Base-by-base conservation (phyloP, 2,113 vertebrate genomes). In the Hippocampus mohnikei region DNA sequence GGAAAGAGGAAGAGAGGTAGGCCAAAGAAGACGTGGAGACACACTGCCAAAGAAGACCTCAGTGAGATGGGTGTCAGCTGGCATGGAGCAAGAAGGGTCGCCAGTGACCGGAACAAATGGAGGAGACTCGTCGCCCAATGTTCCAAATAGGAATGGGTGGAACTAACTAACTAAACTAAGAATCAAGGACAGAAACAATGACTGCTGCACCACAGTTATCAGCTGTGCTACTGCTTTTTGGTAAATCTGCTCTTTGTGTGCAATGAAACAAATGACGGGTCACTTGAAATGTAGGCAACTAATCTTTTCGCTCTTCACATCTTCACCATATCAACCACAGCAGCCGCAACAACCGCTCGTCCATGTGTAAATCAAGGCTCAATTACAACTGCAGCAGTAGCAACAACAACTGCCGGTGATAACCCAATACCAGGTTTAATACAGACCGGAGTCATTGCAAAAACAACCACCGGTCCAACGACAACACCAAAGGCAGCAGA, bases 221-320 rank as follows among this genome's bases (percentile, higher is more conserved):
- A 33, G n/a, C 53, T 62, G 41, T 62, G 8, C 41, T 79, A 3
- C 58, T 71, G n/a, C 8, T 63, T 12, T 50, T 7, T 18, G 64
- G 77, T 78, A 74, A 74, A 58, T 64, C 5, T 40, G 3, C 27
- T 5, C 52, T 64, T 64, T 23, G 18, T 64, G 61, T 64, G 20
- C 11, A 12, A 64, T 12, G n/a, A 64, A 23, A 0, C 10, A 23
- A 21, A 10, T 23, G 37, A 21, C 8, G 2, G 6, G 21, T 42
- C 3, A 12, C 20, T 23, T 21, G 5, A 7, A 20, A 50, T 44
- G 48, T 50, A 23, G 5, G 16, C 20, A 23, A 64, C 1, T 64
- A 64, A 64, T 64, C 10, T 64, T 11, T 64, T 11, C 5, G n/a
- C 42, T 60, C 58, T 60, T 60, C 33, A 18, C 7, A 37, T 12